These are phyloP conservation scores for Lamprologus tigripictilis DNA, from an alignment of 2,113 vertebrate species.

Conservation along the genomic window DNA sequence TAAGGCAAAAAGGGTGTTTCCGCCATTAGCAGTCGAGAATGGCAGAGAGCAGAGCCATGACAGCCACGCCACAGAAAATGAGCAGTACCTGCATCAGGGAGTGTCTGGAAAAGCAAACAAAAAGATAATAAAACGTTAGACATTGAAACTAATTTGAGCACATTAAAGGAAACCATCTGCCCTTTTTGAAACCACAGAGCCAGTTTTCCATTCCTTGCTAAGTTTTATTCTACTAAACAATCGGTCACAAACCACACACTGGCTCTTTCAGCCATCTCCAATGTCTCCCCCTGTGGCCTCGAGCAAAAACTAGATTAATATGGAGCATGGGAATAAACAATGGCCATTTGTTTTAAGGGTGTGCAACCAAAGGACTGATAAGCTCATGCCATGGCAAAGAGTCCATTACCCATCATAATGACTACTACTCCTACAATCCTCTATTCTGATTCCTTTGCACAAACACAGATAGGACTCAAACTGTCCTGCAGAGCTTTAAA, in stretches of 20 bases:
- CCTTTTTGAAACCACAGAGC: not conserved
- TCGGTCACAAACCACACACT: not conserved
- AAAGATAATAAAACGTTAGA: not conserved
- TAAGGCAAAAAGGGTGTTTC: not conserved
- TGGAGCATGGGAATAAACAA: not conserved
- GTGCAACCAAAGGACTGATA: not conserved
- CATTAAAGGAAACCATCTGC: not conserved
- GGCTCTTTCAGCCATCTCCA: not conserved
- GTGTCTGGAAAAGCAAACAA: slow-evolving; percentile 65
- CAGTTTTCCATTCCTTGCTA: not conserved
- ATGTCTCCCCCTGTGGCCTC: not conserved
- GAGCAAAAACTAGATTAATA: not conserved
- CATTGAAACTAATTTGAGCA: not conserved
- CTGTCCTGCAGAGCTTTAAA: not conserved
- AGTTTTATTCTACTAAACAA: not conserved
- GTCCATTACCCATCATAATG: not conserved
- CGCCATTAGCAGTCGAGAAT: slow-evolving; percentile 69
- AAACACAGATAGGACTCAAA: not conserved
- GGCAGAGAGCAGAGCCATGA: slow-evolving; percentile 85
- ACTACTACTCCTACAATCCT: not conserved
- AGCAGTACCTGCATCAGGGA: slow-evolving; percentile 86
- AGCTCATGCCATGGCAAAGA: not conserved
- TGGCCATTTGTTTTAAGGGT: not conserved
- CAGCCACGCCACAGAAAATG: slow-evolving; percentile 80
- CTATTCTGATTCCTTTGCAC: not conserved